A percentile compares a stretch with the other conserved stretches of the same genome.
Conservation (phyloP, 2,113 vertebrate genomes). For the Sapayoa aenigma region DNA sequence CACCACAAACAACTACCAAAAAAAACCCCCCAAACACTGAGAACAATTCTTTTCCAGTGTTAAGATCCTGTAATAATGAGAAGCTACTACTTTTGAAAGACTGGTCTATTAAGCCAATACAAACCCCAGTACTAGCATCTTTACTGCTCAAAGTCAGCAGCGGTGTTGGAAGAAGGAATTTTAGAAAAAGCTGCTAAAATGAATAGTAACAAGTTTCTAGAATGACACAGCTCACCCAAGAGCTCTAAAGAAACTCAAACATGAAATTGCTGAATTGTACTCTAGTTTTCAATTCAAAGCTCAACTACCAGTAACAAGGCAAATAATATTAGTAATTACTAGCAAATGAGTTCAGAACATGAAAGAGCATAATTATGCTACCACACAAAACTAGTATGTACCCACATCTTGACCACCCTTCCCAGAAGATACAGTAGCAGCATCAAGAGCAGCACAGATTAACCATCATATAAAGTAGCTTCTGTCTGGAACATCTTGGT, state of each 20-base stretch:
- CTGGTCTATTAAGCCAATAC: neutral
- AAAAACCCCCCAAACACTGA: neutral
- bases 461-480: neutral
- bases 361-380: neutral
- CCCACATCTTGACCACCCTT: neutral
- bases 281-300: neutral
- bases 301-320: neutral
- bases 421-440: neutral
- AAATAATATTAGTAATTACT: neutral
- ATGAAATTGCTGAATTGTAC: neutral
- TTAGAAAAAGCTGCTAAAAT: neutral
- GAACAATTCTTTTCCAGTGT: neutral
- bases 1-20: too few relatives aligned
- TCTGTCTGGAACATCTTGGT: neutral
- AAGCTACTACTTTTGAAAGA: neutral
- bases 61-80: neutral
- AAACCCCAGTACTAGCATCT: neutral
- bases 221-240: neutral
- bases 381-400: neutral
- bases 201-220: neutral
- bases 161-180: neutral
- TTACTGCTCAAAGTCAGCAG: neutral
- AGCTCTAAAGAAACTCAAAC: neutral
- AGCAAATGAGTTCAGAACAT: neutral
- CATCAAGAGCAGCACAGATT: neutral